Conservation (phyloP, 1,140 invertebrate genomes). For the Glossosoma conforme region DNA sequence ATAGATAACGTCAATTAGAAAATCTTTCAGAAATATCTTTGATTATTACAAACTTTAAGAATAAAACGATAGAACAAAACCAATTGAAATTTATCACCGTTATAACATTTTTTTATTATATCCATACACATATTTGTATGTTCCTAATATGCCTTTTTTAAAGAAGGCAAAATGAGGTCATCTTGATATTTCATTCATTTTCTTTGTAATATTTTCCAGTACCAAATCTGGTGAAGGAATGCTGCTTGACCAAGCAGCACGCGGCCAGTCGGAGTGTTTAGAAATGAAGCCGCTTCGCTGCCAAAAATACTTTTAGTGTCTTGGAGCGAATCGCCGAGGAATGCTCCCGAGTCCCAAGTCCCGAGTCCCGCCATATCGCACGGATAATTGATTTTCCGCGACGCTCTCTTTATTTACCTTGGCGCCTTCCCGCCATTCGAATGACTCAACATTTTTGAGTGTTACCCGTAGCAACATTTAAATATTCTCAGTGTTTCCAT, state of each 20-base stretch:
- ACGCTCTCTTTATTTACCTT: constrained; percentile 11
- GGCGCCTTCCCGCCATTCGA: constrained; percentile 15
- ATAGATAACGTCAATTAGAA: too few relatives aligned
- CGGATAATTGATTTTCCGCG: constrained; percentile 2
- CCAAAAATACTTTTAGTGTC: constrained; percentile 11
- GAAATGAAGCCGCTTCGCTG: constrained; percentile 3
- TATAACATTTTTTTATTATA: too few relatives aligned
- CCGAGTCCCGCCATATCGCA: constrained; percentile 3
- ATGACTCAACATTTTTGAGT: background rate
- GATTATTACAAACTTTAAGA: too few relatives aligned
- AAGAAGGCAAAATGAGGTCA: too few relatives aligned
- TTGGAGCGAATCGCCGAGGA: constrained; percentile 8
- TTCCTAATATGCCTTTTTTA: too few relatives aligned
- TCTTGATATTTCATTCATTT: too few relatives aligned
- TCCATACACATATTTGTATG: too few relatives aligned
- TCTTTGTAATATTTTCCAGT: too few relatives aligned
- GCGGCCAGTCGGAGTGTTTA: constrained; percentile 5
- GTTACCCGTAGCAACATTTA: background rate
- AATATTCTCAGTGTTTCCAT: background rate
- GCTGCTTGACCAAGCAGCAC: constrained; percentile 4
- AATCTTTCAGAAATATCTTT: too few relatives aligned
- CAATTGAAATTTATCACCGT: too few relatives aligned
- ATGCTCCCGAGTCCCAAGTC: background rate
- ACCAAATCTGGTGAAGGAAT: background rate
- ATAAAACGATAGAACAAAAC: too few relatives aligned